Conservation (phyloP, 2,888 invertebrate species). For the Heliconius cydno region DNA sequence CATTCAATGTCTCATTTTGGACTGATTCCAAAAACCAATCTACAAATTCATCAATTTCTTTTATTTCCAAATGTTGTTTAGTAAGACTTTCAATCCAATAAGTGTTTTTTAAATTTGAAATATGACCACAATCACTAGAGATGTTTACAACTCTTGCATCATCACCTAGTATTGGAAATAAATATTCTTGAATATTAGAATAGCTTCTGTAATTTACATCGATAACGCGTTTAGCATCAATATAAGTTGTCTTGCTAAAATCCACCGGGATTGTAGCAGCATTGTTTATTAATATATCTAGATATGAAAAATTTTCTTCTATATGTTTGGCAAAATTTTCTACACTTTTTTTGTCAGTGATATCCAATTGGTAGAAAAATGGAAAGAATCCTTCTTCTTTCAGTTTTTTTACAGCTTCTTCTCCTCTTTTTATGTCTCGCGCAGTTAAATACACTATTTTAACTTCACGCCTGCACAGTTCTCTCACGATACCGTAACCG, state of each 20-base stretch:
- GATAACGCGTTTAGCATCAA: conserved; percentile 53
- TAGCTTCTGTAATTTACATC: conserved; percentile 53
- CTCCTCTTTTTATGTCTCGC: conserved; percentile 79
- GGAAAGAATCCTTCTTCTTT: conserved; percentile 75
- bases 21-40: conserved; percentile 53
- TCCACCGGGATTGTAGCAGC: conserved; percentile 51
- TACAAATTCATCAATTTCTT: conserved; percentile 51
- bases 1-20: conserved; percentile 47
- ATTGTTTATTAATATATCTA: conserved; percentile 58
- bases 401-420: conserved; percentile 79
- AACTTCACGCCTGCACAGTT: conserved; percentile 83
- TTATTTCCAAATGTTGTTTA: conserved; percentile 45
- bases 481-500: conserved; percentile 85
- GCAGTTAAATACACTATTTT: conserved; percentile 86
- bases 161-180: conserved; percentile 51
- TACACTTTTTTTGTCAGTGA: conserved; percentile 52
- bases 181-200: conserved; percentile 51
- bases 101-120: conserved; percentile 51
- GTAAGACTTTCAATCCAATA: conserved; percentile 51
- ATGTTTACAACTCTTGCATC: conserved; percentile 54
- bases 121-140: conserved; percentile 50
- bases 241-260: conserved; percentile 48
- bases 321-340: conserved; percentile 50
- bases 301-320: conserved; percentile 51
- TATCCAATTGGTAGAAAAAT: conserved; percentile 53